Evolutionary conservation across 2,888 invertebrate species (phyloP).

Genomic region (Scotopteryx bipunctaria): DNA sequence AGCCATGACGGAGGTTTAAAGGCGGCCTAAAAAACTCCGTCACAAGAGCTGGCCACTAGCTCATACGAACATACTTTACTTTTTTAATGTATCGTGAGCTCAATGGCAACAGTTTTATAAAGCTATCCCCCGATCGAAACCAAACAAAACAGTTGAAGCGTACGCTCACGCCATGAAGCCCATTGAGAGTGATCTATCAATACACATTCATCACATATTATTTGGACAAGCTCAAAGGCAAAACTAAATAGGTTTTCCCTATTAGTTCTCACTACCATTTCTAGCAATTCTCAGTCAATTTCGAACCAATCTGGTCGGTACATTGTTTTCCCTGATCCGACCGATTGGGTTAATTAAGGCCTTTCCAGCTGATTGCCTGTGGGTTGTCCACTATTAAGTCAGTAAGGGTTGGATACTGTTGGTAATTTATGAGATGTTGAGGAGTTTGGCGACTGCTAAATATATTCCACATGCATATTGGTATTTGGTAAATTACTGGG

Average conservation of each 20-base stretch:
- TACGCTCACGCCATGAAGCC: not conserved
- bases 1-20: too few species aligned
- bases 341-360: conserved; percentile 54
- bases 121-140: too few species aligned
- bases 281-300: conserved; percentile 36
- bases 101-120: too few species aligned
- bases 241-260: conserved; percentile 28
- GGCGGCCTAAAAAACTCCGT: too few species aligned
- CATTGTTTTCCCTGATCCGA: conserved; percentile 50
- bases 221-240: conserved; percentile 21
- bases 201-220: conserved; percentile 10
- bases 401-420: conserved; percentile 31
- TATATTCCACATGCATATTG: not conserved
- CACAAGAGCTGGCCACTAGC: too few species aligned
- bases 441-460: conserved; percentile 1
- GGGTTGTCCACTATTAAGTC: conserved; percentile 53
- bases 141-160: conserved; percentile 3
- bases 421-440: conserved; percentile 23
- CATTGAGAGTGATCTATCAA: conserved; percentile 16
- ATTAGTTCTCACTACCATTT: conserved; percentile 27
- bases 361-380: conserved; percentile 51
- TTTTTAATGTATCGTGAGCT: too few species aligned
- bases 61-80: too few species aligned
- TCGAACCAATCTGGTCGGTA: conserved; percentile 43
- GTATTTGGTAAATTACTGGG: too few species aligned